A percentile compares a stretch with the other conserved stretches of the same genome.
phyloP scores from a whole-genome alignment of 2,113 vertebrate genomes.

The Eolophus roseicapilla region DNA sequence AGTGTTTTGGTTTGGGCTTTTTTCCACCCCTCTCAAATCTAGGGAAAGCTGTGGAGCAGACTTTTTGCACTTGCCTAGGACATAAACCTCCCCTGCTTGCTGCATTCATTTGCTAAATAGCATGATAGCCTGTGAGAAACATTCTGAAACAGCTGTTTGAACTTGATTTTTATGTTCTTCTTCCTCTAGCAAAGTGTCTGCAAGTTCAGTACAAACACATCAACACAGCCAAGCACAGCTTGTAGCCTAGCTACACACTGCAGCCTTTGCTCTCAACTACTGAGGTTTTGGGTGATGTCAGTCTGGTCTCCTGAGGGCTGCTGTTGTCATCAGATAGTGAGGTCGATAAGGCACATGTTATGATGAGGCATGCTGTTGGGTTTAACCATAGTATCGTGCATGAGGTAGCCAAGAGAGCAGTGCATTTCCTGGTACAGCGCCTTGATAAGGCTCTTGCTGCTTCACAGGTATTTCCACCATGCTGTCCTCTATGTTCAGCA shows the following conservation, averaged over 20 bases:
- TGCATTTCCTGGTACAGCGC: conserved; percentile 46
- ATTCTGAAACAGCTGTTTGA: background rate
- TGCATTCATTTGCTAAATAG: background rate
- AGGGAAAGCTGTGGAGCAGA: background rate
- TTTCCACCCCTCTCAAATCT: background rate
- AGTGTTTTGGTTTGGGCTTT: background rate
- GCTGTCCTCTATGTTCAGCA: background rate
- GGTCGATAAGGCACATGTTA: conserved; percentile 46
- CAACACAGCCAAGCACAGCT: background rate
- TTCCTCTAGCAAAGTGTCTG: background rate
- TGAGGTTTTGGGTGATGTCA: conserved; percentile 64
- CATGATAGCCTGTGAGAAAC: background rate
- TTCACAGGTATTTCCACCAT: conserved; percentile 45
- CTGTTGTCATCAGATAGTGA: conserved; percentile 62
- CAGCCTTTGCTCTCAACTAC: background rate
- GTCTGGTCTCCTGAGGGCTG: conserved; percentile 42
- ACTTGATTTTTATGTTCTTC: background rate
- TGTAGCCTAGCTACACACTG: background rate
- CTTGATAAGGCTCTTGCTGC: background rate
- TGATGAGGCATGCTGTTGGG: conserved; percentile 12
- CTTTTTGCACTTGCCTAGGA: background rate
- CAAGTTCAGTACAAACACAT: background rate
- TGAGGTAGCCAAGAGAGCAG: background rate
- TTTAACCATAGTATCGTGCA: conserved; percentile 40
- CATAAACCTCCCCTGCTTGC: background rate